Base-by-base conservation (phyloP, 2,888 invertebrate species). In the Temnothorax rugatulus region DNA sequence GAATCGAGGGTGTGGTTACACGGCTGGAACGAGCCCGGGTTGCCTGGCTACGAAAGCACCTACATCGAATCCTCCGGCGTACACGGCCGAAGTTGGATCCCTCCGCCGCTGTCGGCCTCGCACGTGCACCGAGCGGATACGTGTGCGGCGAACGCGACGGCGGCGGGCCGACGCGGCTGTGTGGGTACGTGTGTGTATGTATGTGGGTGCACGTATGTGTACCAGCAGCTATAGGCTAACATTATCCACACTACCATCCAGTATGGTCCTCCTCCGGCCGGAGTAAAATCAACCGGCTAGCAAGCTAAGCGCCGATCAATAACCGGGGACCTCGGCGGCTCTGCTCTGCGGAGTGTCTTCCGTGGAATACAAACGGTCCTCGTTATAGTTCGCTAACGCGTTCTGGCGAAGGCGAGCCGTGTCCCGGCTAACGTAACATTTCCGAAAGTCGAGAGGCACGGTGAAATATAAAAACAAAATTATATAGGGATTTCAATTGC, bases 1-100 rank as follows among this genome's bases (percentile, higher is more conserved):
- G 90, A 91, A 92, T 90, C 91, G 91, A 92, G 94, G 94, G 94
- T 93, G 94, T 93, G 94, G 94, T 93, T 93, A 92, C 90, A 44
- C 47, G 91, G 92, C 91, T 93, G 90, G 91, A 93, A 92, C 92
- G 90, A 90, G 90, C 91, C 91, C 91, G 91, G 92, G 94, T 94
- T 94, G 94, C 94, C 89, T 91, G 90, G 94, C 86, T 92, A 94
- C 94, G 85, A 89, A 92, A 94, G 89, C 92, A 93, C 92, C 92
- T 91, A 94, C 92, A 92, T 91, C 87, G 89, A 88, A 90, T 90
- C 85, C 90, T 87, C 87, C 88, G 84, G 83, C 83, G 83, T 81
- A 85, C 84, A 75, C 82, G 71, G 84, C 76, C 71, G 63, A 84
- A 79, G 66, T 64, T 52, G 52, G 25, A 81, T 25, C 83, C 74